Base-by-base conservation (phyloP, 2,888 invertebrate genomes). In the Ypsolopha sequella region DNA sequence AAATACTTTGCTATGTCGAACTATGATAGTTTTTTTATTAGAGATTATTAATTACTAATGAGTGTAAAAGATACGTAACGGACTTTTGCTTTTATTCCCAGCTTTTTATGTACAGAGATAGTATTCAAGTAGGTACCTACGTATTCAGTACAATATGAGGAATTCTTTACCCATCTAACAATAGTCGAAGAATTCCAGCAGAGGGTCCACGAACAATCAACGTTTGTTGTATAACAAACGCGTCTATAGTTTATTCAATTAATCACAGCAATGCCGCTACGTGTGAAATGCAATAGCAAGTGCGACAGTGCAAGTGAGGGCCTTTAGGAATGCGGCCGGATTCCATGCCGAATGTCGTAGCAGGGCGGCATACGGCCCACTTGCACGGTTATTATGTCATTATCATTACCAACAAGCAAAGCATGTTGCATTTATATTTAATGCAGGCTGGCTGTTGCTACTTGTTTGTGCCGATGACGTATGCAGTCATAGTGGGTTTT, bases 271-370 rank as follows among this genome's bases (percentile, higher is more conserved):
- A 60, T 60, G 60, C 60, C 62, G 56, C 57, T 62, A 63, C 58
- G 57, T 60, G 59, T 54, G 58, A 65, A 60, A 58, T 64, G 65
- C 61, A 61, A 64, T 61, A 69, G 67, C 66, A 66, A 70, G 67
- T 61, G 64, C 68, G 69, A 66, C 70, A 72, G 73, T 70, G 73
- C 76, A 71, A 74, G 70, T 73, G 73, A 69, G 64, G 65, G 65
- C 76, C 73, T 78, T 75, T 80, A 79, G 77, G 77, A 76, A 80
- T 79, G 79, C 65, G 73, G 75, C 78, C 76, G 75, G 80, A 80
- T 78, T 80, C 75, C 77, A 56, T 66, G 63, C 78, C 76, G 75
- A 79, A 80, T 78, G 80, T 75, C 77, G 56, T 66, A 62, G 65
- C 65, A 63, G 65, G 62, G 63, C 68, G 63, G 67, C 71, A 66